Conservation (phyloP, 2,797 vertebrate species). For the Peromyscus aztecus region DNA sequence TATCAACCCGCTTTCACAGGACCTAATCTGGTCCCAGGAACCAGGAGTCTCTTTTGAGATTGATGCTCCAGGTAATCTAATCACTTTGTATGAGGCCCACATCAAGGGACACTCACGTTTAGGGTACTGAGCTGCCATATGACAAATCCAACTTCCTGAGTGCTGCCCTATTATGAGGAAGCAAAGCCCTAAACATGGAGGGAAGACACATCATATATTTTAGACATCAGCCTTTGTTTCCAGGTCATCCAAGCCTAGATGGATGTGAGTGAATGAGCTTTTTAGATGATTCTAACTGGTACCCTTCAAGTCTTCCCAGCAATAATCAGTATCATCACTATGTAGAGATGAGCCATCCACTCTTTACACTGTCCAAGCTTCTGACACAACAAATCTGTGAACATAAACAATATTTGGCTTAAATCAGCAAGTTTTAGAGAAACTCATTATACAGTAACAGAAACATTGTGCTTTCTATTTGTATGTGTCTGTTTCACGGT, state of each 20-base stretch:
- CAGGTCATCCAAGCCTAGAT: not conserved
- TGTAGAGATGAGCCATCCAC: not conserved
- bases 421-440: slow-evolving; percentile 20
- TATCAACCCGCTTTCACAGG: not conserved
- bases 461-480: slow-evolving; percentile 6
- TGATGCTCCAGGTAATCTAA: not conserved
- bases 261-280: not conserved
- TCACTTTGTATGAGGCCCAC: not conserved
- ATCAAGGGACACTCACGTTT: not conserved
- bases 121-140: not conserved
- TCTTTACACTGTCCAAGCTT: slow-evolving; percentile 29
- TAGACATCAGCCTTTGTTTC: not conserved
- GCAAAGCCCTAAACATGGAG: not conserved
- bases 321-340: not conserved
- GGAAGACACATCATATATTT: not conserved
- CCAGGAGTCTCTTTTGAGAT: not conserved
- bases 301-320: slow-evolving; percentile 12
- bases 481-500: not conserved
- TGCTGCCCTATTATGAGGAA: not conserved
- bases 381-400: not conserved
- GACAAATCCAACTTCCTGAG: not conserved
- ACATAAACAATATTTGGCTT: not conserved
- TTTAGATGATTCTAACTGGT: not conserved
- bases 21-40: not conserved
- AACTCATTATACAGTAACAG: not conserved